Evolutionary conservation across 2,797 vertebrate genomes (phyloP), one percentile per base, ranked within the genome.

Genomic region (Micropoecilia bifurca): DNA sequence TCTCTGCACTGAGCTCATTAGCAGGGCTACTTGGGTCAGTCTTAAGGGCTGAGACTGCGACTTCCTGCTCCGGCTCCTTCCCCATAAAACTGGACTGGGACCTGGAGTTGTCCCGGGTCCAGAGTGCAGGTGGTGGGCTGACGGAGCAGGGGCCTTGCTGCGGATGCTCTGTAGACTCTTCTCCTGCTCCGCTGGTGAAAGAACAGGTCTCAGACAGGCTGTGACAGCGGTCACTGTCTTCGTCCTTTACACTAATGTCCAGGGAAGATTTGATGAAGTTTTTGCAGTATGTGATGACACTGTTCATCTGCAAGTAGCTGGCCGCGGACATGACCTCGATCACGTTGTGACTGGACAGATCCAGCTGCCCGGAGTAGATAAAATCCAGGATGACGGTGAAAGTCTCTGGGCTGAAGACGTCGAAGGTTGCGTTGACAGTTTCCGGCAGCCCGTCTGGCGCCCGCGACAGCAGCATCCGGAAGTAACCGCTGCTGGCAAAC

Each of bases 291-390:
- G 94, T 97, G 87, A 99, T 99, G 61, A 99, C 97, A 0, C 98
- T 98, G 3, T 98, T 99, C 97, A 99, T 99, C 95, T 99, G 98
- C 87, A 99, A 93, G 69, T 98, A 99, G 93, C 98, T 99, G 59
- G 98, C 98, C 0, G 98, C 98, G 0, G 98, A 99, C 98, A 99
- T 99, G 73, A 99, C 98, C 78, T 99, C 98, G 0, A 99, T 99
- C 7, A 99, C 98, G 0, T 99, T 99, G 92, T 96, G 95, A 48
- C 98, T 97, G 0, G 97, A 97, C n/a, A 99, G 97, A 46, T 97
- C 98, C 84, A 99, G 96, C 79, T 96, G 97, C 74, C 98, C 98
- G 0, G 98, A 99, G 90, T 99, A 99, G 81, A 99, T 97, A 61
- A 98, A 99, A 93, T 99, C 98, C 33, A 99, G 90, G 88, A 99